Evolutionary conservation across 2,113 vertebrate genomes (phyloP).

Genomic region (Ceuthmochares aereus): DNA sequence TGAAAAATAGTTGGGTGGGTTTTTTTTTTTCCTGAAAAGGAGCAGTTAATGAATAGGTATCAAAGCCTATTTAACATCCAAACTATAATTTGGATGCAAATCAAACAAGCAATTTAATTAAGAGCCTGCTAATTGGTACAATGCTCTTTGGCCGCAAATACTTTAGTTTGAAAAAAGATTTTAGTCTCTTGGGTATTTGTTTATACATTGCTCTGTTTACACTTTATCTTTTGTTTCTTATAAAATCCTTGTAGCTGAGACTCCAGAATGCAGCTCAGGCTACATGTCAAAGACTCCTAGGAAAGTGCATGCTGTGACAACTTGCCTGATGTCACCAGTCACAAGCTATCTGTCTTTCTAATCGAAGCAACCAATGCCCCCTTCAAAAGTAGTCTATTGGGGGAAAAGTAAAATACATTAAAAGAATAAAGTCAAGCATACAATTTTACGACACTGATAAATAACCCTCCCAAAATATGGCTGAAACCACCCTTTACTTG

Average conservation of each 20-base stretch:
- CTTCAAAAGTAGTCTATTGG: neutral
- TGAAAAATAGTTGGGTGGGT: neutral
- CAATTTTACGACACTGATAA: neutral
- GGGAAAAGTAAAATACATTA: neutral
- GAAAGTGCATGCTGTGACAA: neutral
- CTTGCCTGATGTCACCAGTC: neutral
- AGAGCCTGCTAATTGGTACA: constrained; percentile 56
- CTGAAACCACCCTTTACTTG: neutral
- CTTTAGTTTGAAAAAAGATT: constrained; percentile 41
- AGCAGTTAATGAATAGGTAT: constrained; percentile 41
- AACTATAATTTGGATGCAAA: constrained; percentile 70
- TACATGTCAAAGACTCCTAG: neutral
- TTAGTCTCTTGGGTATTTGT: constrained; percentile 36
- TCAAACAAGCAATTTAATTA: constrained; percentile 74
- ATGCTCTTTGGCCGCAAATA: constrained; percentile 36
- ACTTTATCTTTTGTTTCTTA: neutral
- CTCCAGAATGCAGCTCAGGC: neutral
- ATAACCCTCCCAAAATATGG: neutral
- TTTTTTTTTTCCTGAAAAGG: neutral
- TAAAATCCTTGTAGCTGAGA: neutral
- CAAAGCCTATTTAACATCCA: constrained; percentile 45
- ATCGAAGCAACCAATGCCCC: neutral
- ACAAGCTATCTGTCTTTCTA: neutral
- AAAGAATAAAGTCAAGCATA: neutral
- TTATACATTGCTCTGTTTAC: constrained; percentile 22